Evolutionary conservation across 2,113 vertebrate species (phyloP).

Genomic region (Xiphophorus couchianus): DNA sequence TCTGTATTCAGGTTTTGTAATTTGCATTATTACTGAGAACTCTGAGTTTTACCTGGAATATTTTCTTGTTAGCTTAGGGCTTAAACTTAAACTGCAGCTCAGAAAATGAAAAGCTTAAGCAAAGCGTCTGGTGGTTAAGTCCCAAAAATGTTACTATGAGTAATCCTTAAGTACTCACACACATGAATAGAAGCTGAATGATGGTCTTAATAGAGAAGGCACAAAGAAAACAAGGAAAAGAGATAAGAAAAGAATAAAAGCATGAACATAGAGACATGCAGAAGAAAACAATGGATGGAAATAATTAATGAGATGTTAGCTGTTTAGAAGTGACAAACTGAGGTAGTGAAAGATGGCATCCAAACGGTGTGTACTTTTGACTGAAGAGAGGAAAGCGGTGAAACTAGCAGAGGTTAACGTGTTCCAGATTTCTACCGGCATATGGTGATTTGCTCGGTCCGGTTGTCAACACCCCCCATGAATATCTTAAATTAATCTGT

Average conservation of each 20-base stretch:
- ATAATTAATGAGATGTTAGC: not conserved
- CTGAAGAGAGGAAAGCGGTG: conserved; percentile 8
- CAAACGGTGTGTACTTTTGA: conserved; percentile 11
- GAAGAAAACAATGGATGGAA: not conserved
- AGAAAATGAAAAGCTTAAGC: not conserved
- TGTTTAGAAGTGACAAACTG: not conserved
- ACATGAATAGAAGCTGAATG: not conserved
- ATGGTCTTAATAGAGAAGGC: not conserved
- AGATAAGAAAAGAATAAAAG: not conserved
- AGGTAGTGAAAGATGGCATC: not conserved
- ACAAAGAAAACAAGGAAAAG: not conserved
- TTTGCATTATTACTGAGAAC: too few relatives aligned
- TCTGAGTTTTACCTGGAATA: not conserved
- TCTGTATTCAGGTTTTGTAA: too few relatives aligned
- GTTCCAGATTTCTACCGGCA: conserved; percentile 57
- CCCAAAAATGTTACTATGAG: not conserved
- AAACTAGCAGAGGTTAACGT: conserved; percentile 64
- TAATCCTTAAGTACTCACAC: not conserved
- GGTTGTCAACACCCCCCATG: conserved; percentile 48
- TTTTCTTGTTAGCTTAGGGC: not conserved
- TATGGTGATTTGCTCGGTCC: conserved; percentile 64
- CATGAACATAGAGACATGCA: not conserved
- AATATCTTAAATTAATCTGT: conserved; percentile 35
- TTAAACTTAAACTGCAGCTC: too few relatives aligned
- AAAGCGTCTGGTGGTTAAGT: not conserved